Conservation (phyloP, 1,140 invertebrate genomes). For the Chironomus striatipennis region DNA sequence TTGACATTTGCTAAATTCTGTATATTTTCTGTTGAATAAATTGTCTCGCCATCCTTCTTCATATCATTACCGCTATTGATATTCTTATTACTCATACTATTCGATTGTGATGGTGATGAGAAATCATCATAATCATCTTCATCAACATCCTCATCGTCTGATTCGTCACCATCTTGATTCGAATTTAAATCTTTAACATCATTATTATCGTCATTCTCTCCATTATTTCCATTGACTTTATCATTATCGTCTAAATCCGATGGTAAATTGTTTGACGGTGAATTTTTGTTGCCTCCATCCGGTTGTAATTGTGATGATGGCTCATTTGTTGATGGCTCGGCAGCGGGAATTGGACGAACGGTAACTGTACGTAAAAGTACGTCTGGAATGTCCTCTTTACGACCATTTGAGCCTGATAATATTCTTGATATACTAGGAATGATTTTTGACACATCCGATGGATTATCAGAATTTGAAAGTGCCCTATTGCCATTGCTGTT, state of each 20-base stretch:
- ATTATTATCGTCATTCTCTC: slow-evolving; percentile 12
- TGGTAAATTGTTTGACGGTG: not conserved
- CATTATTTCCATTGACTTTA: not conserved
- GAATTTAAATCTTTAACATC: slow-evolving; percentile 6
- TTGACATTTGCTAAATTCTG: slow-evolving; percentile 44
- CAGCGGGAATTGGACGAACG: slow-evolving; percentile 40
- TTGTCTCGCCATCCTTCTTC: slow-evolving; percentile 24
- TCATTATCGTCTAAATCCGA: slow-evolving; percentile 27
- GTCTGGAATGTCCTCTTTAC: slow-evolving; percentile 68
- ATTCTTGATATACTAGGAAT: slow-evolving; percentile 68
- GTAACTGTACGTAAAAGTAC: slow-evolving; percentile 59
- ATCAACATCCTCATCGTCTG: slow-evolving; percentile 16
- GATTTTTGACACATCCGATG: slow-evolving; percentile 49
- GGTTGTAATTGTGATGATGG: not conserved
- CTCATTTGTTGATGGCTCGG: slow-evolving; percentile 1
- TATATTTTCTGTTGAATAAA: slow-evolving; percentile 41
- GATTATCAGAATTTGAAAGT: slow-evolving; percentile 30
- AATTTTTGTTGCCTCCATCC: not conserved
- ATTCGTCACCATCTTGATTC: slow-evolving; percentile 2
- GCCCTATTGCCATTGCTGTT: slow-evolving; percentile 33
- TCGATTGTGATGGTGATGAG: slow-evolving; percentile 30
- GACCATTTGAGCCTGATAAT: slow-evolving; percentile 67
- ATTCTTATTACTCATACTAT: slow-evolving; percentile 27
- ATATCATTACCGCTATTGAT: slow-evolving; percentile 25
- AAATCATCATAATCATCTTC: slow-evolving; percentile 15